Conservation (phyloP, 1,140 invertebrate genomes). For the Sitophilus oryzae region DNA sequence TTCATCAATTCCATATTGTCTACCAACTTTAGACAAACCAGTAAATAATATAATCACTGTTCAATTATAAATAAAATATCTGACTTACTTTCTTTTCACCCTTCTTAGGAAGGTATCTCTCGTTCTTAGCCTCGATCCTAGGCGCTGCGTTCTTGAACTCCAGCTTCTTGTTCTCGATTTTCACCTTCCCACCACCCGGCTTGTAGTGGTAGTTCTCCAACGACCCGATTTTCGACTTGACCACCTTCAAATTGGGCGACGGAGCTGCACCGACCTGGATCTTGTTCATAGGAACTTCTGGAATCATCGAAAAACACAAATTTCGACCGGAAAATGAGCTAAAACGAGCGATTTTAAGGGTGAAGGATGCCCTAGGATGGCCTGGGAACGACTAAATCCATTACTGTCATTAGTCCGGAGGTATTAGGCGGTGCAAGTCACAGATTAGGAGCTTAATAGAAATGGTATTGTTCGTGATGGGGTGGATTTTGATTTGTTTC, state of each 20-base stretch:
- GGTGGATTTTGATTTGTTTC: background rate
- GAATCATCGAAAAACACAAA: conserved; percentile 26
- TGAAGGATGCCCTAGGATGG: background rate
- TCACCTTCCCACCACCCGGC: conserved; percentile 85
- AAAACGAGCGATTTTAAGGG: no score
- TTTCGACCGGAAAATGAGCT: no score
- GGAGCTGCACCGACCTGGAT: conserved; percentile 83
- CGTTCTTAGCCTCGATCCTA: conserved; percentile 85
- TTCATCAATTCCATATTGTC: no score
- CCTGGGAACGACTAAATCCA: background rate
- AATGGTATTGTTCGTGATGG: background rate
- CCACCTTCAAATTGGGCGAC: conserved; percentile 84
- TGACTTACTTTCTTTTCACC: conserved; percentile 87
- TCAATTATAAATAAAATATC: no score
- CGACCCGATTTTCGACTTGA: conserved; percentile 91
- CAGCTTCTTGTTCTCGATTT: conserved; percentile 80
- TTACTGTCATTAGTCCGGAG: background rate
- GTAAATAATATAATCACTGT: no score
- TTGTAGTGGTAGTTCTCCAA: conserved; percentile 87
- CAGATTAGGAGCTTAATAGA: background rate
- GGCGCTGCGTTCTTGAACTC: conserved; percentile 76
- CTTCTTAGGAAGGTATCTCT: conserved; percentile 80
- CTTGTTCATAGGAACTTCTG: conserved; percentile 88
- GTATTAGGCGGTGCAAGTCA: background rate
- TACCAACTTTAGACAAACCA: no score